A percentile compares a stretch with the other conserved stretches of the same genome.
phyloP scores from a whole-genome alignment of 2,888 invertebrate species.

The Corythucha ciliata region DNA sequence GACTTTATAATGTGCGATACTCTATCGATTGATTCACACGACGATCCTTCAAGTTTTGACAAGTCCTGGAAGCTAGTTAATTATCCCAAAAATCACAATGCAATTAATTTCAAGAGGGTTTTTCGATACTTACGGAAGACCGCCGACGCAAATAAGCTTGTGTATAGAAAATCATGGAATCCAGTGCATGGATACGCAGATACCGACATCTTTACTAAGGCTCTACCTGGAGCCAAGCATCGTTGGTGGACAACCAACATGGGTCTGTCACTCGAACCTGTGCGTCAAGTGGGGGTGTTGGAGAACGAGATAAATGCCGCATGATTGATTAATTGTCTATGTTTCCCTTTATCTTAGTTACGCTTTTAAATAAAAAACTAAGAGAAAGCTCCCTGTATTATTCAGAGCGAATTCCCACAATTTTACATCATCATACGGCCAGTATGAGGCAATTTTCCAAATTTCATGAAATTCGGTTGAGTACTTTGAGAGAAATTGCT shows the following conservation, averaged over 20 bases:
- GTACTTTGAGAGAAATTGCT: no score
- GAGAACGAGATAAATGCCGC: background rate
- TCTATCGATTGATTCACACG: background rate
- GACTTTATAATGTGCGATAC: conserved; percentile 5
- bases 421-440: no score
- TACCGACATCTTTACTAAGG: conserved; percentile 19
- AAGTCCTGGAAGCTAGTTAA: conserved; percentile 13
- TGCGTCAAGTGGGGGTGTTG: conserved; percentile 16
- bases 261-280: conserved; percentile 1
- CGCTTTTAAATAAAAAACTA: no score
- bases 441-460: no score
- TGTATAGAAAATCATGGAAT: conserved; percentile 28
- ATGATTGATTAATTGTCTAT: no score
- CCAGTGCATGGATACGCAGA: conserved; percentile 21
- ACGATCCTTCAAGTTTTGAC: conserved; percentile 7
- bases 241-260: conserved; percentile 8
- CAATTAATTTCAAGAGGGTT: conserved; percentile 29
- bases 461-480: no score
- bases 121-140: conserved; percentile 28
- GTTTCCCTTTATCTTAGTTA: no score
- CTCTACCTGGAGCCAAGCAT: conserved; percentile 11
- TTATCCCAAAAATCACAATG: conserved; percentile 12
- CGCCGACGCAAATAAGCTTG: conserved; percentile 12
- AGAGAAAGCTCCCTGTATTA: no score
- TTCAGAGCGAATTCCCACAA: no score